A percentile compares a stretch with the other conserved stretches of the same genome.
Evolutionary conservation across 64 coral and sea anemone genomes (phyloP).

Genomic region (Trachythela sp.): DNA sequence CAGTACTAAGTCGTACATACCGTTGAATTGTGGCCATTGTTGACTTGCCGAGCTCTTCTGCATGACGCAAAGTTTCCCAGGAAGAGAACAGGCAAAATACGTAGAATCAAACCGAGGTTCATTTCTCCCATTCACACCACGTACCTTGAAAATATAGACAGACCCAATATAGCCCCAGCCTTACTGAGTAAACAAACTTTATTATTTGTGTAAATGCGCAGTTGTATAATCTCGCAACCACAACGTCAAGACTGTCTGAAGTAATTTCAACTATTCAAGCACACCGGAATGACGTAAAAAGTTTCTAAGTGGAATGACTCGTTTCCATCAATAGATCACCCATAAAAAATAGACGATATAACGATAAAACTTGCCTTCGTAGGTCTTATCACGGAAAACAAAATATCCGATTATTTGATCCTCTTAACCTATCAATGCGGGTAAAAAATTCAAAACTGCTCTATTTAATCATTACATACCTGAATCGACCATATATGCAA

Average conservation of each 20-base stretch:
- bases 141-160: neutral
- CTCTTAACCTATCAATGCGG: neutral
- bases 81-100: neutral
- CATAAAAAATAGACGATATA: neutral
- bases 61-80: neutral
- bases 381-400: neutral
- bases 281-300: neutral
- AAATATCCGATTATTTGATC: neutral
- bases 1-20: neutral
- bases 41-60: neutral
- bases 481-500: neutral
- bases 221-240: neutral
- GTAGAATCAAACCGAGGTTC: neutral
- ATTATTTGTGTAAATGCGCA: neutral
- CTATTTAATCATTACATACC: neutral
- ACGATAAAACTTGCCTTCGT: neutral
- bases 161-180: neutral
- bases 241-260: neutral
- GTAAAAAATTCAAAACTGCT: neutral
- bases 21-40: neutral
- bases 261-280: neutral
- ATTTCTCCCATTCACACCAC: neutral
- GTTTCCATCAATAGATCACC: neutral
- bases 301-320: neutral
- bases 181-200: neutral